These are phyloP conservation scores for Campoletis sonorensis DNA, from an alignment of 1,140 invertebrate species.

Conservation along the genomic window DNA sequence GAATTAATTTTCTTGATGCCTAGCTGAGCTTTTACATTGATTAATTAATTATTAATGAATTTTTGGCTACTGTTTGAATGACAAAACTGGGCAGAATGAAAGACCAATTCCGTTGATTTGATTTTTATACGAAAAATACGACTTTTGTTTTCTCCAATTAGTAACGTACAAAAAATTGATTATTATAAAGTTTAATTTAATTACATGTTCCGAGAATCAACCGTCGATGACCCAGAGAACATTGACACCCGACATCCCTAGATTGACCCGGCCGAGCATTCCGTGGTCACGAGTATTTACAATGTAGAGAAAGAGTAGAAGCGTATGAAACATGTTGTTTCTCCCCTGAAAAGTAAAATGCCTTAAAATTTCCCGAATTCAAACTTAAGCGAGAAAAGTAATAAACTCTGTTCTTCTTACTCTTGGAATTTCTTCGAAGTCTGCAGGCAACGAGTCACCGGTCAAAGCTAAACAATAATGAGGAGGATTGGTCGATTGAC, in stretches of 20 bases:
- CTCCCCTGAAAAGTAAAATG: slow-evolving; percentile 80
- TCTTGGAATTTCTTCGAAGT: slow-evolving; percentile 80
- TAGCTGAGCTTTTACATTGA: no score
- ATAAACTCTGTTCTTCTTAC: slow-evolving; percentile 67
- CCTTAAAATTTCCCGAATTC: slow-evolving; percentile 33
- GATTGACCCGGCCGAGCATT: slow-evolving; percentile 86
- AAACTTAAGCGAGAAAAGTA: slow-evolving; percentile 36
- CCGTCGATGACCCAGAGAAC: slow-evolving; percentile 85
- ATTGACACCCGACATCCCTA: slow-evolving; percentile 87
- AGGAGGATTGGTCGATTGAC: slow-evolving; percentile 82
- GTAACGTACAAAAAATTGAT: neutral
- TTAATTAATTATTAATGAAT: no score
- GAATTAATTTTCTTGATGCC: no score
- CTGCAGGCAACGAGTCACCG: slow-evolving; percentile 76
- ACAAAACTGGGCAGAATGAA: no score
- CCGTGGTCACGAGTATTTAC: slow-evolving; percentile 86
- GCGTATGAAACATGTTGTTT: slow-evolving; percentile 89
- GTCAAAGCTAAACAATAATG: slow-evolving; percentile 84
- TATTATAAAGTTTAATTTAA: neutral
- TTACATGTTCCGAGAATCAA: slow-evolving; percentile 59
- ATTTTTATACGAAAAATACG: neutral
- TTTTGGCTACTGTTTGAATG: no score
- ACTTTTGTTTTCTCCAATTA: neutral
- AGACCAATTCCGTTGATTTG: no score
- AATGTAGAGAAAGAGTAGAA: slow-evolving; percentile 87